Evolutionary conservation across 2,797 vertebrate species (phyloP).

Genomic region (Falco naumanni): DNA sequence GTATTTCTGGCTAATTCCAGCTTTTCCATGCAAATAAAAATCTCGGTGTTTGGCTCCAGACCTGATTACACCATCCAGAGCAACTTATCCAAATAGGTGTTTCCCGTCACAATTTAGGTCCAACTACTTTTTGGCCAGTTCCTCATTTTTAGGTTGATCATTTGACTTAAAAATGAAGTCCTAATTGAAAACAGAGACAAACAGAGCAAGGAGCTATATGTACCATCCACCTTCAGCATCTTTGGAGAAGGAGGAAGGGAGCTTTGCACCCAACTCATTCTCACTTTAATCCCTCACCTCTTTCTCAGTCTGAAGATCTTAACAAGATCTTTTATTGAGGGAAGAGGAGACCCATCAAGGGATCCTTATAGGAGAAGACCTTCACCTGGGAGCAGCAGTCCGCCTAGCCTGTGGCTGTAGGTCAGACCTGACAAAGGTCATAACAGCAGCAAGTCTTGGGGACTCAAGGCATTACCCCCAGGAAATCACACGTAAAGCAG

Average conservation of each 20-base stretch:
- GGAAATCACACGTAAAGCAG: not conserved
- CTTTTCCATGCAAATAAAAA: not conserved
- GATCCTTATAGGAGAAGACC: not conserved
- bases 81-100: not conserved
- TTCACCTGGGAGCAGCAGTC: not conserved
- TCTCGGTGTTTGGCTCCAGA: not conserved
- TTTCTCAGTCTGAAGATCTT: not conserved
- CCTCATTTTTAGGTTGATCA: not conserved
- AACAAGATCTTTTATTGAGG: not conserved
- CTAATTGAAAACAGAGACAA: not conserved
- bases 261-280: not conserved
- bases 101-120: not conserved
- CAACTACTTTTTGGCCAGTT: not conserved
- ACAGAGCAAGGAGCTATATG: not conserved
- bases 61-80: not conserved
- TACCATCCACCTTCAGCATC: fast-evolving
- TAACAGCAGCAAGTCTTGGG: not conserved
- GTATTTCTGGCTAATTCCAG: not conserved
- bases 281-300: not conserved
- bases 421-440: not conserved
- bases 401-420: not conserved
- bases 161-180: not conserved
- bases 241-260: not conserved
- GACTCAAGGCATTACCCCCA: not conserved
- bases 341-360: not conserved